A percentile compares a stretch with the other conserved stretches of the same genome.
Evolutionary conservation across 2,888 invertebrate species (phyloP).

Genomic region (Aphrophora alni): DNA sequence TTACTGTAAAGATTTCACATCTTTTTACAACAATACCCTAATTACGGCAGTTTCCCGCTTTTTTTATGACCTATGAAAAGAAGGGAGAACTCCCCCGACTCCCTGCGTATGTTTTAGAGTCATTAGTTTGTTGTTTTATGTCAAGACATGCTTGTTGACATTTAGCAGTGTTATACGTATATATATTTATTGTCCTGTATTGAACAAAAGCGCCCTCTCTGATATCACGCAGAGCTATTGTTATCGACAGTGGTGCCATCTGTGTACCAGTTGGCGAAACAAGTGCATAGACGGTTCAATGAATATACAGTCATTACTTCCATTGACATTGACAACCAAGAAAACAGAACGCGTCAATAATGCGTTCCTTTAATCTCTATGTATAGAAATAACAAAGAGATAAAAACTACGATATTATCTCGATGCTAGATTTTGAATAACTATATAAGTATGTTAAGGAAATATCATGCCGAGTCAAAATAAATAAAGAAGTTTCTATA

Average conservation of each 20-base stretch:
- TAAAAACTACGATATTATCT: too few relatives aligned
- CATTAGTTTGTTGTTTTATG: constrained; percentile 5
- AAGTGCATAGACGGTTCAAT: constrained; percentile 1
- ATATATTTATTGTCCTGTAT: neutral
- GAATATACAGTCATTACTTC: neutral
- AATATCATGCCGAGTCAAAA: too few relatives aligned
- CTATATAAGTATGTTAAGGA: too few relatives aligned
- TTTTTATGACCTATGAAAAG: neutral
- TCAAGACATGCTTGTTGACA: constrained; percentile 4
- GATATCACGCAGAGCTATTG: neutral
- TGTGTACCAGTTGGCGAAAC: constrained; percentile 3
- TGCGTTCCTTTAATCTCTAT: too few relatives aligned
- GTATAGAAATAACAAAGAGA: too few relatives aligned
- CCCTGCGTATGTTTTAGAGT: neutral
- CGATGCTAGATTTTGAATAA: too few relatives aligned
- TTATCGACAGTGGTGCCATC: neutral
- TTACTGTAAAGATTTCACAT: too few relatives aligned
- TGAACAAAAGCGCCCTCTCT: neutral
- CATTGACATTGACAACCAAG: neutral
- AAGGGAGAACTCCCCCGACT: neutral
- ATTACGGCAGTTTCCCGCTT: too few relatives aligned
- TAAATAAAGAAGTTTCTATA: too few relatives aligned
- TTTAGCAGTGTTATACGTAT: neutral
- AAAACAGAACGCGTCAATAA: neutral
- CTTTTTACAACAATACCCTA: too few relatives aligned